A percentile compares a stretch with the other conserved stretches of the same genome.
phyloP scores from a whole-genome alignment of 2,113 vertebrate species.

The Mormyrus lacerda region DNA sequence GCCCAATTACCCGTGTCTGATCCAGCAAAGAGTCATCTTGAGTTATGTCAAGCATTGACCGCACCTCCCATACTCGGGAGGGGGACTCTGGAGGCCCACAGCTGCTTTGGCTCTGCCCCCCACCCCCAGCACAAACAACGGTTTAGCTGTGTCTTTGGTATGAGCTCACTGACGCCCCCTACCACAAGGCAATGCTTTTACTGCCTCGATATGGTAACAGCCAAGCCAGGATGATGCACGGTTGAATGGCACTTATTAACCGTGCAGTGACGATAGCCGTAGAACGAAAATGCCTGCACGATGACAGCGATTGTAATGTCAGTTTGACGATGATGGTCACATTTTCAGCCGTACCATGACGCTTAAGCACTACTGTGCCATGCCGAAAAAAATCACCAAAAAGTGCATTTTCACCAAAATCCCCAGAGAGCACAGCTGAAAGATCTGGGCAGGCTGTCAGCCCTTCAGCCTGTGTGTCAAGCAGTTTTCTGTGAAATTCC shows the following conservation, averaged over 20 bases:
- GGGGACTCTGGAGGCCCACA: neutral
- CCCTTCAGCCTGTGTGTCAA: neutral
- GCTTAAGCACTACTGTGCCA: neutral
- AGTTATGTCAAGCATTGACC: neutral
- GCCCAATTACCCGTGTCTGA: conserved; percentile 4
- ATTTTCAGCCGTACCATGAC: neutral
- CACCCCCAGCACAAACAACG: neutral
- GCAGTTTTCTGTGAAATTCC: neutral
- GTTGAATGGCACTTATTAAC: neutral
- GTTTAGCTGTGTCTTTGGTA: neutral
- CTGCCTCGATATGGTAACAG: neutral
- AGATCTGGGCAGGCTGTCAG: neutral
- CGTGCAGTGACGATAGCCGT: neutral
- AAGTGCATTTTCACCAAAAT: neutral
- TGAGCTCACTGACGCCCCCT: neutral
- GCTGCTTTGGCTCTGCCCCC: neutral
- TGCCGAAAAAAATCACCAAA: neutral
- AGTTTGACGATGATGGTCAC: neutral
- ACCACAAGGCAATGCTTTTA: neutral
- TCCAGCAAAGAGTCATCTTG: neutral
- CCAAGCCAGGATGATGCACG: neutral
- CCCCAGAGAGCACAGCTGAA: neutral
- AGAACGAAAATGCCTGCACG: neutral
- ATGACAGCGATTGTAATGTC: neutral
- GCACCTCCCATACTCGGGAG: neutral